Conservation (phyloP, 2,888 invertebrate genomes). For the Fragum fragum region DNA sequence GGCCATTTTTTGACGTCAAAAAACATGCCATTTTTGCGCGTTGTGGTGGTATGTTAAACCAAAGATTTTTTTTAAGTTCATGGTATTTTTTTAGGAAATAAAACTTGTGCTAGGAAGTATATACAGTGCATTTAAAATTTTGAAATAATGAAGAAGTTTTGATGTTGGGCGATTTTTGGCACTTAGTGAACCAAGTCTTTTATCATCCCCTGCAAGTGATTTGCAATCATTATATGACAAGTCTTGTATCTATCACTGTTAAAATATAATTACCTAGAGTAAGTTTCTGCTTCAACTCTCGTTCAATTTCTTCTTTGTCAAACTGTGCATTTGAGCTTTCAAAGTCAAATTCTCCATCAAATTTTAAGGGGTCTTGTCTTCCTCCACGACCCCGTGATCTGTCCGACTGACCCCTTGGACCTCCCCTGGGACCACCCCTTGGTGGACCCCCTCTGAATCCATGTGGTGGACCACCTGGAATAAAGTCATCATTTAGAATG, state of each 20-base stretch:
- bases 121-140: too few species aligned
- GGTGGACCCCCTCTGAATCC: conserved; percentile 60
- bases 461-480: conserved; percentile 30
- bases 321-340: conserved; percentile 99
- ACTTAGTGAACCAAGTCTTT: too few species aligned
- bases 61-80: too few species aligned
- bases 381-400: conserved; percentile 69
- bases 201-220: too few species aligned
- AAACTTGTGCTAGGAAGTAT: too few species aligned
- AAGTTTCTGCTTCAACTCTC: conserved; percentile 90
- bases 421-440: conserved; percentile 57
- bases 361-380: conserved; percentile 90
- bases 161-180: too few species aligned
- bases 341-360: conserved; percentile 99
- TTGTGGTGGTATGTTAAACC: too few species aligned
- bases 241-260: background rate
- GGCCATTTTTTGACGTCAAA: too few species aligned
- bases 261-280: conserved; percentile 70
- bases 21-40: too few species aligned
- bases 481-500: background rate
- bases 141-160: too few species aligned
- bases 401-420: conserved; percentile 62
- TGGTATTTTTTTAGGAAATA: too few species aligned
- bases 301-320: conserved; percentile 92
- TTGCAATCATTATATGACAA: background rate